These are phyloP conservation scores for Drosophila pseudoananassae DNA, from an alignment of 1,140 invertebrate genomes.

Conservation along the genomic window DNA sequence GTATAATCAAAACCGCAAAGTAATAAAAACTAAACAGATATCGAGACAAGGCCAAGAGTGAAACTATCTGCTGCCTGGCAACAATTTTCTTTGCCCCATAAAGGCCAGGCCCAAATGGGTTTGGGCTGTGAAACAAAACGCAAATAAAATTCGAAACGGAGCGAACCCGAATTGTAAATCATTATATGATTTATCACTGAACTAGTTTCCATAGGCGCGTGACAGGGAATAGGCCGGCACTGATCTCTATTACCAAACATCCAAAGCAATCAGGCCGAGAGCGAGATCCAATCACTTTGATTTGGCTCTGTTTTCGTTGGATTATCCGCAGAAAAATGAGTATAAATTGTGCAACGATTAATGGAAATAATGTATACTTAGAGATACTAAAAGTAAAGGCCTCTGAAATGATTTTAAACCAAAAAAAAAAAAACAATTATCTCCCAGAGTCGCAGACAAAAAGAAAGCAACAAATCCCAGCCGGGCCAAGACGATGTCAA, in stretches of 20 bases:
- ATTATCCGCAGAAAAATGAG: conserved; percentile 20
- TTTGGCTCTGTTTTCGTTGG: conserved; percentile 24
- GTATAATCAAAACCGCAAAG: conserved; percentile 54
- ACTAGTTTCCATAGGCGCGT: conserved; percentile 70
- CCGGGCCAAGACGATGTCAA: conserved; percentile 42
- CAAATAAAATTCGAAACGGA: conserved; percentile 27
- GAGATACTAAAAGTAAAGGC: background rate
- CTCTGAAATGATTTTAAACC: conserved; percentile 22
- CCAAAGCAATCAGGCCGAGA: conserved; percentile 7
- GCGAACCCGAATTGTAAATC: conserved; percentile 59
- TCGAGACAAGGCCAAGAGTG: conserved; percentile 58
- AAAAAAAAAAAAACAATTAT: conserved; percentile 42
- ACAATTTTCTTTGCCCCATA: conserved; percentile 65
- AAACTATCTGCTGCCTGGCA: conserved; percentile 52
- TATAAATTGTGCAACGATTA: conserved; percentile 25
- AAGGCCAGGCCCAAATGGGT: conserved; percentile 50
- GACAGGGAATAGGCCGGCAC: conserved; percentile 46
- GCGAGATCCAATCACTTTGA: conserved; percentile 38
- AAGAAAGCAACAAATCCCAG: conserved; percentile 44
- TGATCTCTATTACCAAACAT: conserved; percentile 41
- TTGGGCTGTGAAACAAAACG: conserved; percentile 30
- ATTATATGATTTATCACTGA: conserved; percentile 70
- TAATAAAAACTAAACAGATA: conserved; percentile 20
- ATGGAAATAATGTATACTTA: background rate
- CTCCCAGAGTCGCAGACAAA: conserved; percentile 17